Conservation (phyloP, 2,797 vertebrate species). For the Ctenochaetus hawaiiensis region DNA sequence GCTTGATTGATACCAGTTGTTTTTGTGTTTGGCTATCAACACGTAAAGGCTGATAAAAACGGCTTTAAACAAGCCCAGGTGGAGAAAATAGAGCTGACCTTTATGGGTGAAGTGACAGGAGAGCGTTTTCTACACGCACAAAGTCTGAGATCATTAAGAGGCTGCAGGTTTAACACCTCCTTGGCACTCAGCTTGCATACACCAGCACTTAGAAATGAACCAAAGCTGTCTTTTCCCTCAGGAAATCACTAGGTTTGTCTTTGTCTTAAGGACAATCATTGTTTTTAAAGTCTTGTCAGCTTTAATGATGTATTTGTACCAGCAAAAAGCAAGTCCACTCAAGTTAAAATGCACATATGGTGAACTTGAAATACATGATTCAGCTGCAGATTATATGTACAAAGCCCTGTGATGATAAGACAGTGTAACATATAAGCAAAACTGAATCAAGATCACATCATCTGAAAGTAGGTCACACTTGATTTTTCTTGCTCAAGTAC, state of each 20-base stretch:
- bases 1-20: conserved; percentile 50
- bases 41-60: conserved; percentile 8
- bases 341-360: conserved; percentile 53
- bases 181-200: conserved; percentile 9
- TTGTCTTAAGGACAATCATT: conserved; percentile 59
- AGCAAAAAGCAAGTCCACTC: conserved; percentile 34
- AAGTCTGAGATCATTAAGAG: conserved; percentile 49
- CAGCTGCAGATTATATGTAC: conserved; percentile 18
- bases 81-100: conserved; percentile 28
- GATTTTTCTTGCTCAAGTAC: neutral
- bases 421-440: neutral
- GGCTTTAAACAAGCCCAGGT: conserved; percentile 44
- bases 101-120: conserved; percentile 15
- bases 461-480: neutral
- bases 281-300: conserved; percentile 55
- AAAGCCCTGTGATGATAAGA: neutral
- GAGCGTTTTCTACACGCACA: conserved; percentile 25
- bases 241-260: conserved; percentile 69
- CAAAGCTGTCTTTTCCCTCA: conserved; percentile 39
- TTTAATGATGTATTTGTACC: conserved; percentile 52
- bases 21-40: conserved; percentile 42
- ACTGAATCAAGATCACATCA: neutral
- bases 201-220: conserved; percentile 45
- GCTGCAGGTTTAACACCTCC: conserved; percentile 31
- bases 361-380: conserved; percentile 39